These are phyloP conservation scores for Falco concolor DNA, from an alignment of 2,797 vertebrate genomes.

Conservation along the genomic window DNA sequence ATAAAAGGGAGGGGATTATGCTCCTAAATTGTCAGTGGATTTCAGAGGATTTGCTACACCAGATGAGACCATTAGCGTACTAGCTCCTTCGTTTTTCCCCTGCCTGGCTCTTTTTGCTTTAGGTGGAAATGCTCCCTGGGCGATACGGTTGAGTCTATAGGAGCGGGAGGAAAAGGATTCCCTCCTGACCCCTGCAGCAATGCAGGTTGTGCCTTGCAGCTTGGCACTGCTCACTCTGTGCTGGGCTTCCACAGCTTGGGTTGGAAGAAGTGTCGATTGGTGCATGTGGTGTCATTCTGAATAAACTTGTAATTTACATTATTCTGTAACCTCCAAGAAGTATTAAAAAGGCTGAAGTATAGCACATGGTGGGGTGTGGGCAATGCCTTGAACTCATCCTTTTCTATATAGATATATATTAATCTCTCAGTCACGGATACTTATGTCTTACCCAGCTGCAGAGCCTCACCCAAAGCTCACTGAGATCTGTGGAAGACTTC, in stretches of 20 bases:
- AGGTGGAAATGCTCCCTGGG: neutral
- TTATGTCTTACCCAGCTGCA: neutral
- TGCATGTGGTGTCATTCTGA: neutral
- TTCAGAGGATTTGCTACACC: slow-evolving; percentile 34
- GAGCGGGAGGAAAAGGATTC: neutral
- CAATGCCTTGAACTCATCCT: neutral
- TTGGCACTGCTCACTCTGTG: neutral
- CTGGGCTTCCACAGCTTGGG: neutral
- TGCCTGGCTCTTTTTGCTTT: neutral
- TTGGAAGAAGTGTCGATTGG: neutral
- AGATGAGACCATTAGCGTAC: neutral
- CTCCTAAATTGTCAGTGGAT: slow-evolving; percentile 27
- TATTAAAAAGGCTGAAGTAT: neutral
- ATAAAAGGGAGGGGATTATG: slow-evolving; percentile 2
- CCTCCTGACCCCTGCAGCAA: neutral
- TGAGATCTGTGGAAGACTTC: neutral
- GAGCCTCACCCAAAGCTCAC: neutral
- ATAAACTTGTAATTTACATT: neutral
- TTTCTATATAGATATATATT: neutral
- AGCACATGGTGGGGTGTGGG: neutral
- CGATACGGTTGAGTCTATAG: neutral
- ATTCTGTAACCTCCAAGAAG: neutral
- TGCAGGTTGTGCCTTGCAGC: neutral
- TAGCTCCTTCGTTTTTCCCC: neutral
- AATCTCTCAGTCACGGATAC: neutral